Evolutionary conservation across 2,113 vertebrate genomes (phyloP).

Genomic region (Actinemys pallida): DNA sequence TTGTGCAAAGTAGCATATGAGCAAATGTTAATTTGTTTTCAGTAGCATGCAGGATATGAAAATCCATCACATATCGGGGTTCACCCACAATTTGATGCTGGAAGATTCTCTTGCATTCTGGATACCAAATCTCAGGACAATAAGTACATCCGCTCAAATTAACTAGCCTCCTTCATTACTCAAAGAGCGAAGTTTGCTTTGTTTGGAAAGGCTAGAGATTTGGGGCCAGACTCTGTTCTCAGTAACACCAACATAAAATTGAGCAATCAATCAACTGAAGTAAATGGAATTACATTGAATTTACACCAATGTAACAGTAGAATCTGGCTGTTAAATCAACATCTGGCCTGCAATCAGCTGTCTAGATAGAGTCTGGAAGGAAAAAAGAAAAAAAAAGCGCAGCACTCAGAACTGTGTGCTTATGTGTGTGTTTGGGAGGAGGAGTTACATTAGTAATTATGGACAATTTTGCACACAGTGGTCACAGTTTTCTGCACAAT

Average conservation of each 20-base stretch:
- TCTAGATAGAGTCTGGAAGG: not conserved
- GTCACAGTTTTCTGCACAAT: not conserved
- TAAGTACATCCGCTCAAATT: not conserved
- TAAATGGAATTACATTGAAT: not conserved
- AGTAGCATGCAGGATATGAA: not conserved
- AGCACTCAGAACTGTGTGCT: not conserved
- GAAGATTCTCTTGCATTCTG: not conserved
- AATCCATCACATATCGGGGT: not conserved
- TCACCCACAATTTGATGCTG: not conserved
- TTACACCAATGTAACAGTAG: not conserved
- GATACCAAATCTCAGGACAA: not conserved
- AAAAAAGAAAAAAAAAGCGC: no score
- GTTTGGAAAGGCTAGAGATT: not conserved
- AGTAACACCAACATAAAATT: not conserved
- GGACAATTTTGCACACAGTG: constrained; percentile 9
- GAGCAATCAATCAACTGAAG: not conserved
- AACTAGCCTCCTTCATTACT: not conserved
- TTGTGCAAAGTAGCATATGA: not conserved
- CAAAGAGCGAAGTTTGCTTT: not conserved
- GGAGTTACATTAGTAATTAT: not conserved
- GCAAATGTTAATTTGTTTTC: constrained; percentile 28
- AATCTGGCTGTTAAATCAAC: not conserved
- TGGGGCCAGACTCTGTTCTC: not conserved
- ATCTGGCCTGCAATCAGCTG: not conserved
- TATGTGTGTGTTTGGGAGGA: not conserved